A percentile compares a stretch with the other conserved stretches of the same genome.
phyloP scores from a whole-genome alignment of 2,113 vertebrate species.

The Gnathonemus echidnorhynchus region DNA sequence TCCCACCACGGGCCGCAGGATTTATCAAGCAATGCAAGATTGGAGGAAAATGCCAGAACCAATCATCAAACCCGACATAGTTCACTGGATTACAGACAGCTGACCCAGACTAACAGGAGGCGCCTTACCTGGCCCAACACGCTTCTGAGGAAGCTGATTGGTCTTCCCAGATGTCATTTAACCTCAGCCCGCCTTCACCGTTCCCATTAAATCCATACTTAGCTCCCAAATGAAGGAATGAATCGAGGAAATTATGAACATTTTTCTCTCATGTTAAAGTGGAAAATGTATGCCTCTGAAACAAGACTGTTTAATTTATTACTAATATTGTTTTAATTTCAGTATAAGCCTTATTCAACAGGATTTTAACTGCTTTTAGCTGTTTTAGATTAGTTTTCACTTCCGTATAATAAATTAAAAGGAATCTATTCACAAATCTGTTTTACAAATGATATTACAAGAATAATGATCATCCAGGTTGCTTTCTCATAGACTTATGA shows the following conservation, averaged over 20 bases:
- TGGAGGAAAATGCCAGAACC: background rate
- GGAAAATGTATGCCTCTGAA: background rate
- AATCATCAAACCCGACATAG: background rate
- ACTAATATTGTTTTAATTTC: background rate
- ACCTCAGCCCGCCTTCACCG: background rate
- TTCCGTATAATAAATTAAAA: background rate
- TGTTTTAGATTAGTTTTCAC: background rate
- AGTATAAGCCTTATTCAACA: background rate
- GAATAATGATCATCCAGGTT: background rate
- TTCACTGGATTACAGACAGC: background rate
- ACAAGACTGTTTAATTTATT: background rate
- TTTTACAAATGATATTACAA: background rate
- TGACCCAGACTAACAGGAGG: background rate
- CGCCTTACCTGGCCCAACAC: background rate
- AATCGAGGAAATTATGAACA: background rate
- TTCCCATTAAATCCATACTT: background rate
- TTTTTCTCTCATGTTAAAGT: background rate
- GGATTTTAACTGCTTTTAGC: background rate
- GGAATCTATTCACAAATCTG: background rate
- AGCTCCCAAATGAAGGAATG: background rate
- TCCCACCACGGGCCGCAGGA: background rate
- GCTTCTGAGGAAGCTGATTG: background rate
- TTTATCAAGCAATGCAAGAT: background rate
- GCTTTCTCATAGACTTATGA: background rate
- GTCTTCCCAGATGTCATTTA: background rate